Evolutionary conservation across 2,113 vertebrate species (phyloP).

Genomic region (Atherinomorus stipes): DNA sequence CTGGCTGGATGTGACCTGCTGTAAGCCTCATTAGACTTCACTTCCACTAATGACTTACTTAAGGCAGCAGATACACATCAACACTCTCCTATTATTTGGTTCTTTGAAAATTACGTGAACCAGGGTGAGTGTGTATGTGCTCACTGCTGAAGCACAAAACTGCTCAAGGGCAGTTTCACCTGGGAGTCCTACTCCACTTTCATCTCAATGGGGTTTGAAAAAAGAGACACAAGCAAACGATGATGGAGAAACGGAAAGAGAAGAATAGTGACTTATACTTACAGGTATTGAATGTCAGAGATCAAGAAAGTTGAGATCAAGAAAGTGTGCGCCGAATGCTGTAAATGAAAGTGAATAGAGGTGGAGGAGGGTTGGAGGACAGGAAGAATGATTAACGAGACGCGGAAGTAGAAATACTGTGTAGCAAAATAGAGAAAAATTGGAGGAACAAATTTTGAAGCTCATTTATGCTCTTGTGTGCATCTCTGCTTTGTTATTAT

Average conservation of each 20-base stretch:
- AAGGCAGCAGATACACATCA: constrained; percentile 29
- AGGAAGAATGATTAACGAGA: neutral
- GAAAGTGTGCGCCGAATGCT: neutral
- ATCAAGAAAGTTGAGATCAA: constrained; percentile 18
- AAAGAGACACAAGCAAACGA: neutral
- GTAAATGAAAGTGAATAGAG: constrained; percentile 20
- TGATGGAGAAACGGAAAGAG: neutral
- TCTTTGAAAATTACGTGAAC: constrained; percentile 27
- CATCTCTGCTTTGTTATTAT: neutral
- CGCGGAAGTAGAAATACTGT: neutral
- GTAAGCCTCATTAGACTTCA: constrained; percentile 69
- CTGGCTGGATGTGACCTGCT: constrained; percentile 58
- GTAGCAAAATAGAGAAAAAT: neutral
- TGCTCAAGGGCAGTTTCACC: constrained; percentile 23
- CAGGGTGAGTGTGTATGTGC: neutral
- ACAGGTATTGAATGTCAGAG: constrained; percentile 30
- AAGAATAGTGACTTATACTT: neutral
- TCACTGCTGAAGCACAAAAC: constrained; percentile 5
- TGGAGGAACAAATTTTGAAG: neutral
- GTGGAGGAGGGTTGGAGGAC: neutral
- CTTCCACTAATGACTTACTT: constrained; percentile 64
- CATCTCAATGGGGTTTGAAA: constrained; percentile 35
- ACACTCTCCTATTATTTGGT: constrained; percentile 19
- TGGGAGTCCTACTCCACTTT: constrained; percentile 8
- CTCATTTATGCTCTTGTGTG: constrained; percentile 1